phyloP scores from a whole-genome alignment of 1,140 invertebrate genomes.

The Atta colombica region DNA sequence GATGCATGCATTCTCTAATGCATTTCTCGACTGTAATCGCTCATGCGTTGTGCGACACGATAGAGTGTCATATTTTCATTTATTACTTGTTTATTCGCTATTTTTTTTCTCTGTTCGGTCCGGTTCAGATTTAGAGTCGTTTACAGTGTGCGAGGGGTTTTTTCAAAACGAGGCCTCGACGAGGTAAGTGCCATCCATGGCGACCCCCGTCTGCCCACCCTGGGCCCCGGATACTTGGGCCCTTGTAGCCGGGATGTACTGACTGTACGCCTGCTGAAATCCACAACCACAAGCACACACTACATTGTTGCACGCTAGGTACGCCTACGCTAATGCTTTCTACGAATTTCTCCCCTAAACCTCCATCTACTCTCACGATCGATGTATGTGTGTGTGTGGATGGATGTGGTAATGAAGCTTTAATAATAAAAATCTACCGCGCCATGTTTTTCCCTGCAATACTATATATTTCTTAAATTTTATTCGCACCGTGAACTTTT shows the following conservation, averaged over 20 bases:
- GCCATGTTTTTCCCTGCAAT: neutral
- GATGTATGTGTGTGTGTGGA: slow-evolving; percentile 46
- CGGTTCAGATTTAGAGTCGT: slow-evolving; percentile 22
- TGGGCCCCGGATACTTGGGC: slow-evolving; percentile 89
- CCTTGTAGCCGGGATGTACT: slow-evolving; percentile 93
- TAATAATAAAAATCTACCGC: slow-evolving; percentile 30
- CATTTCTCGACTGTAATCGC: slow-evolving; percentile 31
- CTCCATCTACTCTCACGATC: slow-evolving; percentile 42
- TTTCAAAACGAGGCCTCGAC: slow-evolving; percentile 93
- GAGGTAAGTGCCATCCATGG: slow-evolving; percentile 93
- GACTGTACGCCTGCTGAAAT: slow-evolving; percentile 92
- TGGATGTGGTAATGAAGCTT: slow-evolving; percentile 46
- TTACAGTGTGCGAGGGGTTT: slow-evolving; percentile 55
- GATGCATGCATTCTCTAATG: slow-evolving; percentile 16
- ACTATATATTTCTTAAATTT: neutral
- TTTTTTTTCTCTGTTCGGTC: slow-evolving; percentile 34
- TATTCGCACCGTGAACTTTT: slow-evolving; percentile 20
- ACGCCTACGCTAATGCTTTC: slow-evolving; percentile 80
- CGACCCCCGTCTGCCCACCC: slow-evolving; percentile 92
- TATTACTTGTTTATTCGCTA: slow-evolving; percentile 28
- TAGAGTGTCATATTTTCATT: neutral
- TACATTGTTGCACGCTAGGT: slow-evolving; percentile 86
- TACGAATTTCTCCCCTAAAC: slow-evolving; percentile 47
- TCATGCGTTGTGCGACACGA: slow-evolving; percentile 12
- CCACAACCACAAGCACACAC: slow-evolving; percentile 86